Percentiles rank a stretch among this genome's conserved stretches.
Evolutionary conservation across 1,140 invertebrate genomes (phyloP).

Genomic region (Trigoniulus corallinus): DNA sequence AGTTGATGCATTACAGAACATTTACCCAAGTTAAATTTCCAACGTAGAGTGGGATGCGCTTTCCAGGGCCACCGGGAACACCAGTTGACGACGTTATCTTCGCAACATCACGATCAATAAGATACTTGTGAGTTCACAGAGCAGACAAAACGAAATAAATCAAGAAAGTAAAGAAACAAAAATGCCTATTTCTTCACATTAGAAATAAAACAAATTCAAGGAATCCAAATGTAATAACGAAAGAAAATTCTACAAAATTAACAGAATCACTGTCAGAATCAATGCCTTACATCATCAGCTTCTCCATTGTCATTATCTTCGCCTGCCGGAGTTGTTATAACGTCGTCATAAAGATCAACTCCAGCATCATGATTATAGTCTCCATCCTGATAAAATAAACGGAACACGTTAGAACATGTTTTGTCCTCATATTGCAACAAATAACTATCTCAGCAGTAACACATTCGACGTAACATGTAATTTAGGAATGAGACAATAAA

Average conservation of each 20-base stretch:
- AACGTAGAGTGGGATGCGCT: constrained; percentile 78
- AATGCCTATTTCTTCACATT: too few relatives aligned
- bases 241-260: neutral
- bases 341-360: constrained; percentile 86
- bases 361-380: constrained; percentile 21
- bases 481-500: too few relatives aligned
- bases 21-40: constrained; percentile 73
- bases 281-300: constrained; percentile 1
- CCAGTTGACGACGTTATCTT: neutral
- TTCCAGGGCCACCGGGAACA: constrained; percentile 30
- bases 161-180: too few relatives aligned
- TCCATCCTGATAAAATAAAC: constrained; percentile 21
- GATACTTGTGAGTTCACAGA: too few relatives aligned
- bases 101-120: too few relatives aligned
- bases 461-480: too few relatives aligned
- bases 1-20: too few relatives aligned
- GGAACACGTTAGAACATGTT: too few relatives aligned
- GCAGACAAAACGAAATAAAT: too few relatives aligned
- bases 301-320: constrained; percentile 8
- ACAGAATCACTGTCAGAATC: neutral
- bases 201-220: too few relatives aligned
- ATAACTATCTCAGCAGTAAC: too few relatives aligned
- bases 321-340: constrained; percentile 56
- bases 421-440: too few relatives aligned
- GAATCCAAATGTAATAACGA: neutral